Conservation (phyloP, 1,140 invertebrate species). For the Pogonognathellus flavescens region DNA sequence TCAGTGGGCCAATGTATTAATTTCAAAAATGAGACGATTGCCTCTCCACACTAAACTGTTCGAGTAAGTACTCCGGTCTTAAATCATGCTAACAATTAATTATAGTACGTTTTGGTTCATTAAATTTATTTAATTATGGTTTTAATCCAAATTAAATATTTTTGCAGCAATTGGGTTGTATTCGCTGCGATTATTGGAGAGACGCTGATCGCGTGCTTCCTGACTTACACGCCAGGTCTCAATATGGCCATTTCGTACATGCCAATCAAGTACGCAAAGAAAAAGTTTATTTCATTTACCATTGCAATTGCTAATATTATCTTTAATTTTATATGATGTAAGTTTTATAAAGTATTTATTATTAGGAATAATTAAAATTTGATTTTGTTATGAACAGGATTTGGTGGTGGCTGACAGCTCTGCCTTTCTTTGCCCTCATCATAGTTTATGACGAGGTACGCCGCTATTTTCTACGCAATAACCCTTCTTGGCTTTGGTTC, state of each 20-base stretch:
- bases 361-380: no score
- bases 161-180: slow-evolving; percentile 67
- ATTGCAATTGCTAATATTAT: no score
- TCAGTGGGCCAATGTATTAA: slow-evolving; percentile 65
- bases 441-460: slow-evolving; percentile 76
- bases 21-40: slow-evolving; percentile 63
- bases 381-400: no score
- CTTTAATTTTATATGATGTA: no score
- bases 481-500: slow-evolving; percentile 75
- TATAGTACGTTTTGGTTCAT: not conserved
- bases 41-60: slow-evolving; percentile 37
- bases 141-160: not conserved
- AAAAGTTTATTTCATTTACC: no score
- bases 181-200: slow-evolving; percentile 76
- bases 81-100: not conserved
- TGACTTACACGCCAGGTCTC: slow-evolving; percentile 73
- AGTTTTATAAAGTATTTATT: no score
- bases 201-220: slow-evolving; percentile 72
- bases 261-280: slow-evolving; percentile 69
- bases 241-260: slow-evolving; percentile 67
- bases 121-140: not conserved
- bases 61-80: not conserved
- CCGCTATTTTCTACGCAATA: slow-evolving; percentile 73
- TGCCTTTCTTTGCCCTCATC: slow-evolving; percentile 75
- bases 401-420: slow-evolving; percentile 76